Base-by-base conservation (phyloP, 2,888 invertebrate species). In the Pseudococcus viburni region DNA sequence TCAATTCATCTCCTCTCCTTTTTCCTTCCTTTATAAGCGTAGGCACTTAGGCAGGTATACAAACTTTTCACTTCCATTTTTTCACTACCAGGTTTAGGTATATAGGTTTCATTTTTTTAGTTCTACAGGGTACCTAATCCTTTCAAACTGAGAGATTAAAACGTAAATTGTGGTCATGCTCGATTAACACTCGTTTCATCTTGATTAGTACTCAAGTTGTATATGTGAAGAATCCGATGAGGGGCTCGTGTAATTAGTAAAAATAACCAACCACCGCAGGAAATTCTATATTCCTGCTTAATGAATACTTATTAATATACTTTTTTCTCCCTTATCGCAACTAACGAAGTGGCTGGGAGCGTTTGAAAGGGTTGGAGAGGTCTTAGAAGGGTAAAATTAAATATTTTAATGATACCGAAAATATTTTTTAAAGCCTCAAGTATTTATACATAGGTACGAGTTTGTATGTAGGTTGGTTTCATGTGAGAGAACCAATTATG, bases 121-220 rank as follows among this genome's bases (percentile, higher is more conserved):
- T 33, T 33, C 26, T 33, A 33, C 3, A 1, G 26, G 3, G 3
- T 55, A 12, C 51, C 3, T 51, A 59, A 59, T 73, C 68, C 68
- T 15, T 33, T 15, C 64, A 22, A 7, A 17, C 9, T 55, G 19
- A 19, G 19, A 19, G n/a, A 68, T 86, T 64, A 39, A 64, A 51
- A 80, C 80, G 80, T 80, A 80, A 80, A 46, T 80, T n/a, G 46
- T 80, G 42, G 80, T 42, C 80, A 80, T 7, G 80, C 80, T 80
- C 42, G 42, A 80, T 80, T 80, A 80, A 39, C 42, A 15, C 12
- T 3, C 7, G 80, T 80, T 42, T 80, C 26, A 80, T 80, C 80
- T 80, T 46, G 80, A 80, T 80, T 80, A 77, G 3, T n/a, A 15
- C 33, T 33, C 12, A 0, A 6, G 9, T 59, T 4, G 5, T 5